A percentile compares a stretch with the other conserved stretches of the same genome.
Evolutionary conservation across 2,797 vertebrate species (phyloP).

Genomic region (Nasua narica): DNA sequence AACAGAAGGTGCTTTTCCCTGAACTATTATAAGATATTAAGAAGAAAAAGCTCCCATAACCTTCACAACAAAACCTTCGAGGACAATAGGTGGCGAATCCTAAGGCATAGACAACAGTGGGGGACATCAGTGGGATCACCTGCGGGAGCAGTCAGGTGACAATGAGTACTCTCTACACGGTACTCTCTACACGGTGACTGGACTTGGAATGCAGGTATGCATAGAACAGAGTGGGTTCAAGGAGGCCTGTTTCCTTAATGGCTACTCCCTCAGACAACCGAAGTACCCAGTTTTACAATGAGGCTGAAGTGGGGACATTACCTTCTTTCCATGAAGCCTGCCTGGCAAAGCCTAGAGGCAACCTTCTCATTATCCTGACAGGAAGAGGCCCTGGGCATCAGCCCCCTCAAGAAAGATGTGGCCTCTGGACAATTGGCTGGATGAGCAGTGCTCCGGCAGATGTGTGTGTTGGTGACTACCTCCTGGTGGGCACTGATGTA

Average conservation of each 20-base stretch:
- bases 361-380: no score
- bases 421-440: rapidly evolving
- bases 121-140: rapidly evolving
- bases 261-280: background rate
- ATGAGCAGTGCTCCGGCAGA: rapidly evolving
- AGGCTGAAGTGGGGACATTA: rapidly evolving
- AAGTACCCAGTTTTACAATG: rapidly evolving
- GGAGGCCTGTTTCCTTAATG: rapidly evolving
- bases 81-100: rapidly evolving
- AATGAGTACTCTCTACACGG: no score
- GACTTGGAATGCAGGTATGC: rapidly evolving
- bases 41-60: background rate
- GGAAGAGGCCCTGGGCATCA: rapidly evolving
- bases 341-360: rapidly evolving
- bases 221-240: background rate
- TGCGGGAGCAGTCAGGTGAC: rapidly evolving
- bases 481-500: background rate
- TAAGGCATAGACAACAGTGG: rapidly evolving
- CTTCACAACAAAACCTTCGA: background rate
- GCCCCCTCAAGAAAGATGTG: rapidly evolving
- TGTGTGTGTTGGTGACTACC: background rate
- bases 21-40: background rate
- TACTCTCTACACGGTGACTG: no score
- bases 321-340: rapidly evolving
- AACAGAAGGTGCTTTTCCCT: background rate